A percentile compares a stretch with the other conserved stretches of the same genome.
Evolutionary conservation across 2,113 vertebrate species (phyloP).

Genomic region (Phodopus roborovskii): DNA sequence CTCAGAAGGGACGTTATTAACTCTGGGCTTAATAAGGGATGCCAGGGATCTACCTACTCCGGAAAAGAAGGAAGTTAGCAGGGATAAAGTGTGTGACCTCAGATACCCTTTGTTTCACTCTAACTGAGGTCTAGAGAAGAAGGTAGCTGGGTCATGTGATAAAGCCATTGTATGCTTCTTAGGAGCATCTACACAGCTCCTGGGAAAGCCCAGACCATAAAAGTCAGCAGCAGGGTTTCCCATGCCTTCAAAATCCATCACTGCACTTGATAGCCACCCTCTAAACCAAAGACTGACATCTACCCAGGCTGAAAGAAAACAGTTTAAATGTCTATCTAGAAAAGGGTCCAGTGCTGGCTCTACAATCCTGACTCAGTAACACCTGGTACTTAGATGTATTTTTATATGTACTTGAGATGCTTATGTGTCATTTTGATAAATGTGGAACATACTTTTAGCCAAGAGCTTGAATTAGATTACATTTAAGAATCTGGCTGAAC

Average conservation of each 20-base stretch:
- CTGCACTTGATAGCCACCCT: conserved; percentile 26
- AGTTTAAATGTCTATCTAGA: conserved; percentile 27
- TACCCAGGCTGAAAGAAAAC: conserved; percentile 57
- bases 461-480: conserved; percentile 78
- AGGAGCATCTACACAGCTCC: not conserved
- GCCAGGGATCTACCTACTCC: not conserved
- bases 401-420: conserved; percentile 22
- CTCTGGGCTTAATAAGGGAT: not conserved
- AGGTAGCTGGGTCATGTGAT: not conserved
- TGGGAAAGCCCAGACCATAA: not conserved
- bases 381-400: conserved; percentile 79
- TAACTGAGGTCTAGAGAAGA: not conserved
- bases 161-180: not conserved
- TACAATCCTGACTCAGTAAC: conserved; percentile 53
- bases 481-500: conserved; percentile 81
- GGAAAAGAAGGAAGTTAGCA: not conserved
- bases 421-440: conserved; percentile 83
- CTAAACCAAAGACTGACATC: conserved; percentile 53
- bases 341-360: conserved; percentile 64
- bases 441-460: conserved; percentile 76
- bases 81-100: not conserved
- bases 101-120: not conserved
- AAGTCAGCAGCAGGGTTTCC: conserved; percentile 56
- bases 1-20: not conserved
- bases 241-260: conserved; percentile 54